Percentiles rank a stretch among this genome's conserved stretches.
These are phyloP conservation scores for Merops nubicus DNA, from an alignment of 2,113 vertebrate species.

Conservation along the genomic window DNA sequence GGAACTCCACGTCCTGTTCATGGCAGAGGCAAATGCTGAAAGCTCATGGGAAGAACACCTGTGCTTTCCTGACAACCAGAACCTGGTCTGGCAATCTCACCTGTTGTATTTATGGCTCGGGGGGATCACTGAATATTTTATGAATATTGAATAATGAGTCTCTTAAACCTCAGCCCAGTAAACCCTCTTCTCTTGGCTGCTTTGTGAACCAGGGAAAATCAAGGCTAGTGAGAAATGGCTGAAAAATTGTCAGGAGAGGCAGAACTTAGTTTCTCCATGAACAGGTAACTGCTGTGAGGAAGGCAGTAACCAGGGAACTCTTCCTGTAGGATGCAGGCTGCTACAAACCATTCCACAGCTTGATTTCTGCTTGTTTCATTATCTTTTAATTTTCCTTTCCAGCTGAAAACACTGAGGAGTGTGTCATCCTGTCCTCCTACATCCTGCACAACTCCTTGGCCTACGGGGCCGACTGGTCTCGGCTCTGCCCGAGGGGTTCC, in stretches of 20 bases:
- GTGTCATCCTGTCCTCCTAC: constrained; percentile 81
- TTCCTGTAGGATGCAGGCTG: neutral
- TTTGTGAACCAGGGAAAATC: neutral
- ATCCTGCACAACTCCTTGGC: constrained; percentile 87
- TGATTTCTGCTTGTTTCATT: neutral
- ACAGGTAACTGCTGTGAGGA: neutral
- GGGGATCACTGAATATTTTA: too few relatives aligned
- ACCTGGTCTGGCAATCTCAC: neutral
- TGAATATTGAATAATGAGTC: neutral
- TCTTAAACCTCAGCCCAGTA: neutral
- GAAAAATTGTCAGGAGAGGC: neutral
- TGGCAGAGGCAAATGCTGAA: neutral
- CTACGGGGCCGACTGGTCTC: constrained; percentile 94
- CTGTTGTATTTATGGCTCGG: neutral
- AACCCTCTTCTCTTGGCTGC: neutral
- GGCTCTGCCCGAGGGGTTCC: constrained; percentile 58
- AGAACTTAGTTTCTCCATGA: neutral
- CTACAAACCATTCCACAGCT: neutral
- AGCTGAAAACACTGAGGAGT: constrained; percentile 77
- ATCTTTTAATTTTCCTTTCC: neutral
- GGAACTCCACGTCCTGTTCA: neutral
- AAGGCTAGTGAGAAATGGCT: neutral
- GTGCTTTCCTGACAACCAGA: neutral
- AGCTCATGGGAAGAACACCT: neutral
- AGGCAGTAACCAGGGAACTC: neutral